These are phyloP conservation scores for Littorina saxatilis DNA, from an alignment of 1,140 invertebrate species.

Conservation along the genomic window DNA sequence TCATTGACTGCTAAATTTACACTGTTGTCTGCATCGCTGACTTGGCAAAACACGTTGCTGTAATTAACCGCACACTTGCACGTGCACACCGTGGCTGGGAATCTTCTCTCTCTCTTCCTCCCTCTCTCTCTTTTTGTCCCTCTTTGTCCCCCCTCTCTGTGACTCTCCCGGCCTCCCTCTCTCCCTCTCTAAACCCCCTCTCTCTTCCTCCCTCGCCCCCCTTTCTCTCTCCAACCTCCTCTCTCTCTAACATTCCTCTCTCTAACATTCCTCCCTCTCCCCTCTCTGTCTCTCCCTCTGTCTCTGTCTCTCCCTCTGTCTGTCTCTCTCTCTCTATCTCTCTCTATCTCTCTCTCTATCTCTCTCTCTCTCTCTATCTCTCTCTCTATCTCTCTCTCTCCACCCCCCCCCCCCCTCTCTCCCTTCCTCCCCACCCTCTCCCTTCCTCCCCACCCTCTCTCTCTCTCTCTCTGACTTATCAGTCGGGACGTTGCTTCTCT, in stretches of 20 bases:
- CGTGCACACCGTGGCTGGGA: not conserved
- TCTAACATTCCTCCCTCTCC: no score
- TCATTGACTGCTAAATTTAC: not conserved
- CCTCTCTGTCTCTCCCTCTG: not conserved
- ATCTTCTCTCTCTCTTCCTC: not conserved
- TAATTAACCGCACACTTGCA: not conserved
- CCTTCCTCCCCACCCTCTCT: not conserved
- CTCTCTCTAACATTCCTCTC: no score
- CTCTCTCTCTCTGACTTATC: not conserved
- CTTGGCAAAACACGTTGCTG: not conserved
- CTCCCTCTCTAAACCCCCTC: not conserved
- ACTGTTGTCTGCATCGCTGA: not conserved
- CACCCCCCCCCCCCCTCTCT: not conserved
- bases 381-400: not conserved
- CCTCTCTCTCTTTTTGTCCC: not conserved
- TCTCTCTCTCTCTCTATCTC: not conserved
- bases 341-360: conserved; percentile 13
- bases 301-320: not conserved
- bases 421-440: not conserved
- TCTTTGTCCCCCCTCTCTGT: not conserved
- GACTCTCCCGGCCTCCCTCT: not conserved
- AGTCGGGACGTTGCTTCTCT: no score
- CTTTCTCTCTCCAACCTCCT: conserved; percentile 10
- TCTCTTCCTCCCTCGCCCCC: not conserved
- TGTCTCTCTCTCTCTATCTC: not conserved